These are phyloP conservation scores for Crocallis elinguaria DNA, from an alignment of 2,888 invertebrate genomes.

Conservation along the genomic window DNA sequence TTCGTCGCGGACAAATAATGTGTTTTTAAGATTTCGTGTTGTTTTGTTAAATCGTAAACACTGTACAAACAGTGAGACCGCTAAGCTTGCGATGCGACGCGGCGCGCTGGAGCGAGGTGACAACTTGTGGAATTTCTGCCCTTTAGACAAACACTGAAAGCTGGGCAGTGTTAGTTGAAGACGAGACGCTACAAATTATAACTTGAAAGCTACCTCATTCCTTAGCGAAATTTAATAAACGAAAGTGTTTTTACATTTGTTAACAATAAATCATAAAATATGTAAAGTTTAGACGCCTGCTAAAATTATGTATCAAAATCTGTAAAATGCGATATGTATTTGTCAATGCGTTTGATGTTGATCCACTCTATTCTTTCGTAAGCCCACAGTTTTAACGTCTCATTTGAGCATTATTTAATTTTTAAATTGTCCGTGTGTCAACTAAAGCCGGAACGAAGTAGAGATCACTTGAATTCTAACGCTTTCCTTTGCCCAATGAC, in stretches of 20 bases:
- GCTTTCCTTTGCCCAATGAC: conserved; percentile 82
- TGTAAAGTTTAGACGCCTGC: no score
- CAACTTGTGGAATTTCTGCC: conserved; percentile 68
- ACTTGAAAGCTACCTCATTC: conserved; percentile 1
- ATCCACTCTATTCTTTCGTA: conserved; percentile 60
- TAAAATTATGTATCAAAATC: background rate
- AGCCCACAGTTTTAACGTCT: conserved; percentile 70
- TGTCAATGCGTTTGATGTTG: background rate
- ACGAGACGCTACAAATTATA: no score
- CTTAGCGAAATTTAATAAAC: conserved; percentile 1
- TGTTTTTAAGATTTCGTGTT: conserved; percentile 85
- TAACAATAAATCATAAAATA: no score
- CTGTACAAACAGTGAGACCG: conserved; percentile 76
- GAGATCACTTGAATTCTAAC: conserved; percentile 84
- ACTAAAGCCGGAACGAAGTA: conserved; percentile 71
- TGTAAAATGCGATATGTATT: background rate
- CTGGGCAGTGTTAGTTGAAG: conserved; percentile 25
- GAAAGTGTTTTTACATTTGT: no score
- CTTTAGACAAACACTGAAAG: conserved; percentile 62
- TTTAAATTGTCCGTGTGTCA: conserved; percentile 81
- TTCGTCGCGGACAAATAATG: conserved; percentile 84
- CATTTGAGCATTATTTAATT: conserved; percentile 80
- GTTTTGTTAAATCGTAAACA: conserved; percentile 85
- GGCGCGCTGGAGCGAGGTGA: conserved; percentile 61
- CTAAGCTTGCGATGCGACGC: conserved; percentile 38